Base-by-base conservation (phyloP, 2,888 invertebrate species). In the Sclerodermus sp. region DNA sequence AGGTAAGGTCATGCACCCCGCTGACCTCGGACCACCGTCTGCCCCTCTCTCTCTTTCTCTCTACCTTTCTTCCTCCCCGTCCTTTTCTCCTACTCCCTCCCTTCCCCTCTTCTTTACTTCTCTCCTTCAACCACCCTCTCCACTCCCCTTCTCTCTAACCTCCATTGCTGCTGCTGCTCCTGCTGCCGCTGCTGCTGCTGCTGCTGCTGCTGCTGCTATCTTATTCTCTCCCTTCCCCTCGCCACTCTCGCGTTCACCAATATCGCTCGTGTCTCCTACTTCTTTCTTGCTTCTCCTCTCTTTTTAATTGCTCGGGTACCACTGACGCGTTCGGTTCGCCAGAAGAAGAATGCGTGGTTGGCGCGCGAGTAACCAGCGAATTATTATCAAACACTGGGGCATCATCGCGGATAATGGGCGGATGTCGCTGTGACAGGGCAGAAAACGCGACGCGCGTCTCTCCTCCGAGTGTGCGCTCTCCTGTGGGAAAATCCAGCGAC, bases 1-100 rank as follows among this genome's bases (percentile, higher is more conserved):
- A 71, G 73, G 68, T 73, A 74, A 76, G 76, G 76, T 76, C 76
- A 76, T 76, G 73, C 73, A 76, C 76, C 76, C 72, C 73, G 71
- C 71, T 76, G 76, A 76, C 76, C 76, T 76, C 76, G 75, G 73
- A 75, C 71, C 74, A 18, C 32, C 47, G 30, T 48, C 42, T 43
- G 44, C 44, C 41, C 41, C 36, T 23, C 41, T 34, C 44, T 46
- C 38, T 41, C 36, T 52, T 36, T 44, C 45, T 30, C 48, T 36
- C 42, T 46, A 18, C 34, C 45, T 45, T 36, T 37, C 37, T 30
- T 23, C 10, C 41, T 40, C 32, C 31, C 13, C 34, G 15, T 16
- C 42, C 37, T 23, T 36, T 37, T 38, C 30, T 42, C 34, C 42
- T 34, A 31, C 47, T 45, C 30, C 32, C 30, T 36, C 38, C 47